Percentiles rank a stretch among this genome's conserved stretches.
phyloP scores from a whole-genome alignment of 2,888 invertebrate species.

The Drosophila affinis region DNA sequence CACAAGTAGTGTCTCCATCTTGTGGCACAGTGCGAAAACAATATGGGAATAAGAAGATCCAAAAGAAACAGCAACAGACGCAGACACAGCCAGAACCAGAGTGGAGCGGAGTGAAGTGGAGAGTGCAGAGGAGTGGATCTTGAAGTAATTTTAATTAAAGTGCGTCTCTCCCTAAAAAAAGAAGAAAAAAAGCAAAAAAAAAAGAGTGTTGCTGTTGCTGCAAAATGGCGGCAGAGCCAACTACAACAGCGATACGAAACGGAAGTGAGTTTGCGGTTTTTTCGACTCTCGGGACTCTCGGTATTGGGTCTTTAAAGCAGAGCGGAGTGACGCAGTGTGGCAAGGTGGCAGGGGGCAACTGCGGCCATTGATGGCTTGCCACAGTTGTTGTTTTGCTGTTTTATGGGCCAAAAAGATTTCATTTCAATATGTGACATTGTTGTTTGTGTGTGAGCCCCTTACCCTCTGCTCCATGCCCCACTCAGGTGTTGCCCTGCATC shows the following conservation, averaged over 20 bases:
- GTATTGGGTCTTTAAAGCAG: not conserved
- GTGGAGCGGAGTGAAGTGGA: not conserved
- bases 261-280: conserved; percentile 78
- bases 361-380: conserved; percentile 36
- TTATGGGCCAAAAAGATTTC: conserved; percentile 79
- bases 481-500: conserved; percentile 44
- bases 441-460: conserved; percentile 22
- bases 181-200: not conserved
- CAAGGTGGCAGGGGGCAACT: not conserved
- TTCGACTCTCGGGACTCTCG: conserved; percentile 31
- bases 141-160: conserved; percentile 67
- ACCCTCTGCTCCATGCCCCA: not conserved
- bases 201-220: conserved; percentile 9
- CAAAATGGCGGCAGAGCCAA: conserved; percentile 64
- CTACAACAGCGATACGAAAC: conserved; percentile 62
- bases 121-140: conserved; percentile 2
- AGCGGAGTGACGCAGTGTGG: conserved; percentile 1
- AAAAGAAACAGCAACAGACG: not conserved
- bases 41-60: conserved; percentile 1
- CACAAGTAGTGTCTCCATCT: conserved; percentile 46
- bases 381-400: conserved; percentile 66
- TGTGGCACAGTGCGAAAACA: conserved; percentile 4
- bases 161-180: conserved; percentile 19
- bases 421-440: conserved; percentile 72
- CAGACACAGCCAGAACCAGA: too few species aligned